Conservation (phyloP, 2,113 vertebrate species). For the Mixornis gularis region DNA sequence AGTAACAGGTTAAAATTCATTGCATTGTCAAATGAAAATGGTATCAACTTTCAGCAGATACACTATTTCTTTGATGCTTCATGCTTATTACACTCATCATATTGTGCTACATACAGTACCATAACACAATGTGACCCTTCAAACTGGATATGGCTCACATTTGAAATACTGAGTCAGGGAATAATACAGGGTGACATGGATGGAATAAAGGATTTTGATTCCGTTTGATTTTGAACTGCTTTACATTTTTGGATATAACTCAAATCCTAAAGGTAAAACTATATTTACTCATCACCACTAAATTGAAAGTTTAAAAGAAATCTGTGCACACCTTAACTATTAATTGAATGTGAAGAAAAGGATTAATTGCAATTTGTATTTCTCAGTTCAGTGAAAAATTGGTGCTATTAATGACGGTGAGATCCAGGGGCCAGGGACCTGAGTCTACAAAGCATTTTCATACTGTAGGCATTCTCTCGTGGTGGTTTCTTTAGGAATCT, state of each 20-base stretch:
- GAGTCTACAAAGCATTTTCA: background rate
- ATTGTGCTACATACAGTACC: background rate
- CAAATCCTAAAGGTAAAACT: background rate
- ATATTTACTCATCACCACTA: background rate
- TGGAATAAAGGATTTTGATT: slow-evolving; percentile 20
- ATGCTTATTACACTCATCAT: background rate
- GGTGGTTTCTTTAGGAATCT: background rate
- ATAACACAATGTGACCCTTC: background rate
- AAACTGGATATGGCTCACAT: background rate
- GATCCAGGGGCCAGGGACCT: background rate
- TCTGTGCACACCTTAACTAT: background rate
- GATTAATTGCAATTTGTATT: background rate
- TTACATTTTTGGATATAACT: background rate
- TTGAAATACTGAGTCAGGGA: background rate
- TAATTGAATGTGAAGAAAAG: background rate
- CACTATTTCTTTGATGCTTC: background rate
- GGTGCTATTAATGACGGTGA: background rate
- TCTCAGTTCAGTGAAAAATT: background rate
- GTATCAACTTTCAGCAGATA: background rate
- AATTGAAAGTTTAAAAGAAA: background rate
- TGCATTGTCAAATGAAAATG: background rate
- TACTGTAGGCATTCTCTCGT: background rate
- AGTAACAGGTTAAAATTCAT: slow-evolving; percentile 12
- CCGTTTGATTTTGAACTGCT: background rate
- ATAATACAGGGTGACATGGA: background rate